Evolutionary conservation across 1,140 invertebrate genomes (phyloP), one percentile per base, ranked within the genome.

Genomic region (Pogonus chalceus): DNA sequence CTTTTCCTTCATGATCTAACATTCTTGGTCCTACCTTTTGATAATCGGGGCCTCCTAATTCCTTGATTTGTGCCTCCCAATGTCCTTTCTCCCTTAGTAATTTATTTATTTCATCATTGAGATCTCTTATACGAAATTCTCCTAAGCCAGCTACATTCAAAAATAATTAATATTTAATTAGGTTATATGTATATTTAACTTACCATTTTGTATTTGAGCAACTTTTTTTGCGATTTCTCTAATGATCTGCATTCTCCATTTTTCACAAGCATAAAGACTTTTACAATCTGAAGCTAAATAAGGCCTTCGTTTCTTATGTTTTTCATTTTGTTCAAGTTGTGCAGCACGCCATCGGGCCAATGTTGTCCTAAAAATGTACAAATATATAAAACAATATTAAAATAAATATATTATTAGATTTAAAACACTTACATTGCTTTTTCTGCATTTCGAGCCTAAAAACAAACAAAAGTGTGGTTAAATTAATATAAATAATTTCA

Each of bases 31-130:
- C 93, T 61, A 90, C 83, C 64, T 88, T 83, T 24, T 86, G 80
- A 73, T 98, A 98, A 70, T 99, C 94, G 1, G 91, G 88, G 0
- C 97, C 97, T 18, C 95, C 96, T 1, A 99, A 75, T 58, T 96
- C 85, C 60, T 88, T 86, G 53, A 99, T 99, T 68, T 96, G 86
- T 24, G 88, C 84, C 68, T 99, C 96, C 97, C 97, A 99, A 65
- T 98, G 95, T 0, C 92, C 78, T 69, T 92, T 92, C 69, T 98
- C 93, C 56, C 95, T 72, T 21, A 99, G 75, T 26, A 99, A 69
- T 74, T 98, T 99, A 68, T 99, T 99, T 53, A 99, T 99, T 75
- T 99, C 96, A 76, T 99, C 97, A 70, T 99, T 99, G 1, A 99
- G 73, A 72, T 99, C 97, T 24, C 97, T 76, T 59, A 99, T 93